These are phyloP conservation scores for Papilio gigon DNA, from an alignment of 2,888 invertebrate species.

Conservation along the genomic window DNA sequence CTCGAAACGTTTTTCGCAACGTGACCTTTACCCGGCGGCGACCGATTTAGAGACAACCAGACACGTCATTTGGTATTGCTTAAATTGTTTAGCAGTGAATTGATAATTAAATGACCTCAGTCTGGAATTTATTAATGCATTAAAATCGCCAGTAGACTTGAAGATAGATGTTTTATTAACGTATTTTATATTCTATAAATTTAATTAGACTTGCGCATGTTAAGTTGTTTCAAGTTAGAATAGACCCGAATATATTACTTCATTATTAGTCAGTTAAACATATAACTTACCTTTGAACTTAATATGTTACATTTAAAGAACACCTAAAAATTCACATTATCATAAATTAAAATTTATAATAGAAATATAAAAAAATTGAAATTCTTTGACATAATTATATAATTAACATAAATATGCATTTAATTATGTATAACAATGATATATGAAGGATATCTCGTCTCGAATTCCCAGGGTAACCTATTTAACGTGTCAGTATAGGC, in stretches of 20 bases:
- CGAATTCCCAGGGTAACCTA: constrained; percentile 22
- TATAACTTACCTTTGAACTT: background rate
- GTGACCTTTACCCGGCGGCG: constrained; percentile 28
- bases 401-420: constrained; percentile 5
- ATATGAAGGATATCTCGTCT: constrained; percentile 21
- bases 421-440: constrained; percentile 4
- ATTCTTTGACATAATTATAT: background rate
- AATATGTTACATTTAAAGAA: too few relatives aligned
- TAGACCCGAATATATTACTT: too few relatives aligned
- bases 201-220: background rate
- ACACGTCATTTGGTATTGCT: background rate
- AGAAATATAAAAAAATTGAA: too few relatives aligned
- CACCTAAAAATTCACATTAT: too few relatives aligned
- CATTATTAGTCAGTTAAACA: too few relatives aligned
- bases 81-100: constrained; percentile 12
- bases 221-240: background rate
- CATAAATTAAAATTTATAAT: too few relatives aligned
- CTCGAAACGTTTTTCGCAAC: constrained; percentile 32
- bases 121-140: background rate
- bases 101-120: constrained; percentile 3
- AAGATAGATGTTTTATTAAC: background rate
- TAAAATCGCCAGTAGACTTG: background rate
- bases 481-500: constrained; percentile 32
- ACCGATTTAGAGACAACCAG: constrained; percentile 20
- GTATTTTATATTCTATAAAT: background rate